phyloP scores from a whole-genome alignment of 92 coral and sea anemone genomes.

The Ricordea florida region DNA sequence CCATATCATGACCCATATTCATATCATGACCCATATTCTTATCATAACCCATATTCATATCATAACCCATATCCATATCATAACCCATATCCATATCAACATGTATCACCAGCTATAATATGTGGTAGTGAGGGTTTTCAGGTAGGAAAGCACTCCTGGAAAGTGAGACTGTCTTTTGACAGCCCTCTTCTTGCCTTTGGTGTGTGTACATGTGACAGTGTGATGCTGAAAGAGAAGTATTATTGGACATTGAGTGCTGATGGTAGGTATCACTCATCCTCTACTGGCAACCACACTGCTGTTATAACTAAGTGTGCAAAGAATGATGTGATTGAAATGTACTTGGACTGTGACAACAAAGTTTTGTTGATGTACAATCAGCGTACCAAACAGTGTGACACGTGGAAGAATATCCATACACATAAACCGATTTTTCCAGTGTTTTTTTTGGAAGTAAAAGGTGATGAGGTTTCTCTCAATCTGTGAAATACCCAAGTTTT shows the following conservation, averaged over 20 bases:
- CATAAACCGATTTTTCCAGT: slow-evolving; percentile 6
- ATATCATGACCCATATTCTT: no score
- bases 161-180: background rate
- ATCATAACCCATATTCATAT: no score
- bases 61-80: background rate
- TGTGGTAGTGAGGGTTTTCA: background rate
- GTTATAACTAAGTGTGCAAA: background rate
- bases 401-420: background rate
- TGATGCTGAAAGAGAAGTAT: no score
- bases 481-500: no score
- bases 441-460: background rate
- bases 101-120: background rate
- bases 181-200: slow-evolving; percentile 7
- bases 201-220: background rate
- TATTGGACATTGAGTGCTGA: background rate
- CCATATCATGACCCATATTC: no score
- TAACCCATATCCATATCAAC: background rate
- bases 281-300: background rate
- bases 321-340: background rate
- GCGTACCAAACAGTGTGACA: background rate
- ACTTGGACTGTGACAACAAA: slow-evolving; percentile 5
- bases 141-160: slow-evolving; percentile 18
- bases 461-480: slow-evolving; percentile 1
- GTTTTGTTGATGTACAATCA: background rate
- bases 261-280: background rate